Conservation (phyloP, 2,888 invertebrate genomes). For the Eudemis profundana region DNA sequence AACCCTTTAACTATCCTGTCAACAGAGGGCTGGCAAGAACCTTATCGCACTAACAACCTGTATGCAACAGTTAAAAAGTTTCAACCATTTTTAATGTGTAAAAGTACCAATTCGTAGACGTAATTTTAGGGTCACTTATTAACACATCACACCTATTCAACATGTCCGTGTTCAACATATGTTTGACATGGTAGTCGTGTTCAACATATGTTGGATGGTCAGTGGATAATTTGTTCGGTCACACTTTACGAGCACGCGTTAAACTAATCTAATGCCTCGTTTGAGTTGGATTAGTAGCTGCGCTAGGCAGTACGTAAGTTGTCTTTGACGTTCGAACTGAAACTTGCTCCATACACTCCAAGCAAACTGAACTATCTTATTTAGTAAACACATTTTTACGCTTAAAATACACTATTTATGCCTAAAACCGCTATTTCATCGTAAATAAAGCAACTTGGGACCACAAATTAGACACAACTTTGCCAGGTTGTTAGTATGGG, state of each 20-base stretch:
- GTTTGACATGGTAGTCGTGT: slow-evolving; percentile 36
- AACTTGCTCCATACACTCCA: too few species aligned
- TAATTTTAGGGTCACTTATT: slow-evolving; percentile 25
- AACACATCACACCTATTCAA: slow-evolving; percentile 16
- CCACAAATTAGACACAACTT: too few species aligned
- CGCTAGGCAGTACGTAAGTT: slow-evolving; percentile 1
- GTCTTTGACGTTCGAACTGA: neutral
- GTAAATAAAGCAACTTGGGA: too few species aligned
- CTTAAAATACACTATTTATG: too few species aligned
- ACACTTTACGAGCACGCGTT: slow-evolving; percentile 24
- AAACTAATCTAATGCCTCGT: slow-evolving; percentile 22
- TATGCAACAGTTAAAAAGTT: neutral
- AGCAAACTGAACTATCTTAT: too few species aligned
- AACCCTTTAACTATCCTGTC: slow-evolving; percentile 27
- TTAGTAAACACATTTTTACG: too few species aligned
- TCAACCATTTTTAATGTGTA: neutral
- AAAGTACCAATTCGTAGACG: slow-evolving; percentile 18
- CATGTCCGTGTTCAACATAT: slow-evolving; percentile 21
- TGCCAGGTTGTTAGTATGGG: too few species aligned
- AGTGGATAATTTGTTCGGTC: slow-evolving; percentile 38
- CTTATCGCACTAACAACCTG: slow-evolving; percentile 1
- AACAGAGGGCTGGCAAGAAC: slow-evolving; percentile 30
- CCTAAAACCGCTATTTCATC: too few species aligned
- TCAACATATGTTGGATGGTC: slow-evolving; percentile 53
- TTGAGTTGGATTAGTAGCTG: slow-evolving; percentile 13